Conservation (phyloP, 2,797 vertebrate genomes). For the Lepilemur ruficaudatus region DNA sequence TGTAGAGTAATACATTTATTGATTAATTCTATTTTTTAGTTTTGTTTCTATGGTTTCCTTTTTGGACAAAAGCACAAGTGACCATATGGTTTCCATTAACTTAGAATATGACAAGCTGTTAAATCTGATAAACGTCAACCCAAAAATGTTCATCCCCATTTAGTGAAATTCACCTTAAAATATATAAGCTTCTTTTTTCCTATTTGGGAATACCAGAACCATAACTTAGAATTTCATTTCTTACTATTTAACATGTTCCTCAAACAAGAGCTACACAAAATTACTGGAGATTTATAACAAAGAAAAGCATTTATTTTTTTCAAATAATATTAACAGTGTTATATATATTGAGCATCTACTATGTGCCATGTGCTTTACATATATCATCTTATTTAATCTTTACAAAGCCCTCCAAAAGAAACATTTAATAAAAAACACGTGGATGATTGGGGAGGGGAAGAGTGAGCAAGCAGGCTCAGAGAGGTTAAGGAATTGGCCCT, state of each 20-base stretch:
- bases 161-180: slow-evolving; percentile 18
- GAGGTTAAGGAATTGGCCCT: not conserved
- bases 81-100: not conserved
- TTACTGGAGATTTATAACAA: not conserved
- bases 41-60: slow-evolving; percentile 2
- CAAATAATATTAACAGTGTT: not conserved
- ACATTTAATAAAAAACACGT: not conserved
- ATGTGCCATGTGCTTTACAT: not conserved
- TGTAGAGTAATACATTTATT: slow-evolving; percentile 6
- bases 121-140: not conserved
- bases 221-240: not conserved
- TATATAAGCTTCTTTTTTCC: not conserved
- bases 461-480: not conserved
- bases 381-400: not conserved
- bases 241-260: not conserved
- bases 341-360: not conserved
- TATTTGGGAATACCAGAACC: not conserved
- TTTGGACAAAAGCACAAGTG: not conserved
- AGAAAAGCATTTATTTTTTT: not conserved
- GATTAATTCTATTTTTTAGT: not conserved
- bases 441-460: not conserved
- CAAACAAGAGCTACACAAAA: not conserved
- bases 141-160: not conserved
- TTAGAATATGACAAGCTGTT: not conserved
- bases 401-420: not conserved